phyloP scores from a whole-genome alignment of 2,888 invertebrate genomes.

The Chymomyza procnemis region DNA sequence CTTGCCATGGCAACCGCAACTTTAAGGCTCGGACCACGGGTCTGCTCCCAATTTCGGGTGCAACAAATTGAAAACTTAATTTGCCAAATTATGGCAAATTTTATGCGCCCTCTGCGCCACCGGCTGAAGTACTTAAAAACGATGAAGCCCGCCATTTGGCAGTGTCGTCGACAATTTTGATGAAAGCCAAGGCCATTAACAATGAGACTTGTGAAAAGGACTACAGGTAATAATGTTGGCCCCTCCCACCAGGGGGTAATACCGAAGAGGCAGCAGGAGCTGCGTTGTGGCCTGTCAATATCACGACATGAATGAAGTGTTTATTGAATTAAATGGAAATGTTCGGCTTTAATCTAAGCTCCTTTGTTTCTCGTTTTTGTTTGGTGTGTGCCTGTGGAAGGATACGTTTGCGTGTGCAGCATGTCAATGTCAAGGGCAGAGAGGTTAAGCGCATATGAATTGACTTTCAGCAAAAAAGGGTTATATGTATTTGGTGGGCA shows the following conservation, averaged over 20 bases:
- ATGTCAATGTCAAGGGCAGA: neutral
- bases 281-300: neutral
- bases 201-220: constrained; percentile 27
- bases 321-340: constrained; percentile 19
- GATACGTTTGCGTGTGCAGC: neutral
- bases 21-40: neutral
- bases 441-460: neutral
- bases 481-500: neutral
- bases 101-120: constrained; percentile 20
- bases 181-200: constrained; percentile 34
- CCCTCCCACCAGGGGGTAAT: neutral
- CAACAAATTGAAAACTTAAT: constrained; percentile 51
- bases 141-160: neutral
- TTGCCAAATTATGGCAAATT: constrained; percentile 46
- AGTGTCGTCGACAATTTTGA: constrained; percentile 10
- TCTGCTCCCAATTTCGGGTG: constrained; percentile 20
- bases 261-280: neutral
- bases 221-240: constrained; percentile 44
- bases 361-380: neutral
- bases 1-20: neutral
- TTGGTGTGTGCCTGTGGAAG: too few species aligned
- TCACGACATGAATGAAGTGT: neutral
- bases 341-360: neutral
- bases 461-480: neutral
- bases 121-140: neutral